These are phyloP conservation scores for Dallia pectoralis DNA, from an alignment of 2,797 vertebrate genomes.

Conservation along the genomic window DNA sequence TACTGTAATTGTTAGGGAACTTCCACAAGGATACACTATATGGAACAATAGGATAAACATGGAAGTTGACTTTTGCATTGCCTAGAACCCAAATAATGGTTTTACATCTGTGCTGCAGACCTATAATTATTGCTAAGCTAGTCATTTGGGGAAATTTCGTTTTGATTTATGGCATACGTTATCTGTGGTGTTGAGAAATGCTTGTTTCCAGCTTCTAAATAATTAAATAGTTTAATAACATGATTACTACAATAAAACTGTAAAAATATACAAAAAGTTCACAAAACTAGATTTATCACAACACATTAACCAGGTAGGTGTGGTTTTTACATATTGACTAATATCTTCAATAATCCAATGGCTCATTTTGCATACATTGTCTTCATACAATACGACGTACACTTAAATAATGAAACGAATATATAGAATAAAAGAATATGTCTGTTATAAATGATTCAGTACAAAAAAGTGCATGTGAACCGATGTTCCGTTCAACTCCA, in stretches of 20 bases:
- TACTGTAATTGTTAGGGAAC: background rate
- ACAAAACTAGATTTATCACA: background rate
- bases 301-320: background rate
- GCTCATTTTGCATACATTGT: no score
- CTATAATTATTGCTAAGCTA: background rate
- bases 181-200: no score
- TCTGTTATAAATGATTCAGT: no score
- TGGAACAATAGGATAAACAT: background rate
- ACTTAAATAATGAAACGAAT: no score
- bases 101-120: background rate
- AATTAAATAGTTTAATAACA: no score
- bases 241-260: no score
- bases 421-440: no score
- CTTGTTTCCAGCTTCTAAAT: no score
- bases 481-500: constrained; percentile 14
- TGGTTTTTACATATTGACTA: background rate
- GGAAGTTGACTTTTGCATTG: background rate
- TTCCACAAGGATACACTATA: background rate
- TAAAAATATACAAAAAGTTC: background rate
- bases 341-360: background rate
- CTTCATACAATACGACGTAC: no score
- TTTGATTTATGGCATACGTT: no score
- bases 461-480: background rate
- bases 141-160: background rate
- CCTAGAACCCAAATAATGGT: background rate